Evolutionary conservation across 1,140 invertebrate genomes (phyloP).

Genomic region (Macrocentrus cingulum): DNA sequence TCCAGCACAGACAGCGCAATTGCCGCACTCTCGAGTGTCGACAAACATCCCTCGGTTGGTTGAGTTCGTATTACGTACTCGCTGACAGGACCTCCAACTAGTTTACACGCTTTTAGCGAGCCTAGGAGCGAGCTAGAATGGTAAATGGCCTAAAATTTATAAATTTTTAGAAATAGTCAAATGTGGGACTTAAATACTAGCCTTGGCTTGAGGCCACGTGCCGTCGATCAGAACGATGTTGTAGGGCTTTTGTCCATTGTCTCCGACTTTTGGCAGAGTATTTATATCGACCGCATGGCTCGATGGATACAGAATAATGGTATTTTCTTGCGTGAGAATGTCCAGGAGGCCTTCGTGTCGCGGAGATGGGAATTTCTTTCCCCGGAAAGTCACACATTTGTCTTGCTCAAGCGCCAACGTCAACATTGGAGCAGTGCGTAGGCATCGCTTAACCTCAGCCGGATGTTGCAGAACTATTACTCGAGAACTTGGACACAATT

Average conservation of each 20-base stretch:
- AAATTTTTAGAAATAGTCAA: slow-evolving; percentile 13
- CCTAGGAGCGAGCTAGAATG: slow-evolving; percentile 71
- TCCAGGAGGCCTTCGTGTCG: slow-evolving; percentile 70
- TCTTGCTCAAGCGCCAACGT: slow-evolving; percentile 70
- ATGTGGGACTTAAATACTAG: slow-evolving; percentile 35
- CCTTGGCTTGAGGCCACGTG: slow-evolving; percentile 91
- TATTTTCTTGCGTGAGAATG: slow-evolving; percentile 70
- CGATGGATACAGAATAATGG: slow-evolving; percentile 82
- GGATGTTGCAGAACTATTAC: slow-evolving; percentile 89
- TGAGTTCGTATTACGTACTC: slow-evolving; percentile 92
- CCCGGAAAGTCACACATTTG: slow-evolving; percentile 72
- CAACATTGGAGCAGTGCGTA: slow-evolving; percentile 88
- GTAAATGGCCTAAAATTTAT: slow-evolving; percentile 67
- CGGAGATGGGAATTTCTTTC: slow-evolving; percentile 77
- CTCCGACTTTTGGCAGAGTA: slow-evolving; percentile 51
- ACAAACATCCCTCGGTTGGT: slow-evolving; percentile 86
- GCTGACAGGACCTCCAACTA: slow-evolving; percentile 71
- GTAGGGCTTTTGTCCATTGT: slow-evolving; percentile 59
- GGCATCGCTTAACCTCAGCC: slow-evolving; percentile 85
- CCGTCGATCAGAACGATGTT: slow-evolving; percentile 89
- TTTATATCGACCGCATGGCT: slow-evolving; percentile 66
- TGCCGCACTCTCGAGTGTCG: slow-evolving; percentile 88
- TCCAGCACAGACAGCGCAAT: slow-evolving; percentile 80
- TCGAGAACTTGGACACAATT: slow-evolving; percentile 67
- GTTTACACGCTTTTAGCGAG: slow-evolving; percentile 72